These are phyloP conservation scores for Trachythela sp. DNA, from an alignment of 64 coral and sea anemone genomes.

Conservation along the genomic window DNA sequence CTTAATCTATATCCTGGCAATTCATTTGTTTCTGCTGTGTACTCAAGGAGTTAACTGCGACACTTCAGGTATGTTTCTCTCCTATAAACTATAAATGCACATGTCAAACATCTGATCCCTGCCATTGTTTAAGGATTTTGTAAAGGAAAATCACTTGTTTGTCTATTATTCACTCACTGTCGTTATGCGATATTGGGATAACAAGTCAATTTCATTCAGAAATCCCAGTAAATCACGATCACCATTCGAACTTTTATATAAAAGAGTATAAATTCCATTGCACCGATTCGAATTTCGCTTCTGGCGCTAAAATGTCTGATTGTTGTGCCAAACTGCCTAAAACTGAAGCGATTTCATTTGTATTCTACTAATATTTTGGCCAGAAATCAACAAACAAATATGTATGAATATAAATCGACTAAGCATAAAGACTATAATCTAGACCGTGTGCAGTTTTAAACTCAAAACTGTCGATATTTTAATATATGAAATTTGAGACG, in stretches of 20 bases:
- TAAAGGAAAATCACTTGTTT: not conserved
- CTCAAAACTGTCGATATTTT: not conserved
- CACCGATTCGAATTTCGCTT: not conserved
- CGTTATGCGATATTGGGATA: not conserved
- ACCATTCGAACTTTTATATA: not conserved
- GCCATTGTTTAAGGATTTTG: slow-evolving; percentile 8
- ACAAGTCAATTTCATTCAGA: not conserved
- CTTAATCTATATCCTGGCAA: not conserved
- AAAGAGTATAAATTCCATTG: not conserved
- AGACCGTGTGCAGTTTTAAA: too few relatives aligned
- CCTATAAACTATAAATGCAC: not conserved
- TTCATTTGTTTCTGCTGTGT: not conserved
- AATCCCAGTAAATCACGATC: too few relatives aligned
- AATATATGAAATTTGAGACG: not conserved
- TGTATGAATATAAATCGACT: too few relatives aligned
- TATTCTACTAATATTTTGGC: not conserved
- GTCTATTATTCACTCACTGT: not conserved
- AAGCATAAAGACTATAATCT: too few relatives aligned
- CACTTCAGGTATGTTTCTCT: not conserved
- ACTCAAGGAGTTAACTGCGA: not conserved
- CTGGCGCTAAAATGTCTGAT: not conserved
- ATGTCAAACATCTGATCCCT: not conserved
- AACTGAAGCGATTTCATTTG: not conserved
- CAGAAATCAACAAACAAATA: not conserved
- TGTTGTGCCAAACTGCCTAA: not conserved